Evolutionary conservation across 2,113 vertebrate species (phyloP).

Genomic region (Lipophrys pholis): DNA sequence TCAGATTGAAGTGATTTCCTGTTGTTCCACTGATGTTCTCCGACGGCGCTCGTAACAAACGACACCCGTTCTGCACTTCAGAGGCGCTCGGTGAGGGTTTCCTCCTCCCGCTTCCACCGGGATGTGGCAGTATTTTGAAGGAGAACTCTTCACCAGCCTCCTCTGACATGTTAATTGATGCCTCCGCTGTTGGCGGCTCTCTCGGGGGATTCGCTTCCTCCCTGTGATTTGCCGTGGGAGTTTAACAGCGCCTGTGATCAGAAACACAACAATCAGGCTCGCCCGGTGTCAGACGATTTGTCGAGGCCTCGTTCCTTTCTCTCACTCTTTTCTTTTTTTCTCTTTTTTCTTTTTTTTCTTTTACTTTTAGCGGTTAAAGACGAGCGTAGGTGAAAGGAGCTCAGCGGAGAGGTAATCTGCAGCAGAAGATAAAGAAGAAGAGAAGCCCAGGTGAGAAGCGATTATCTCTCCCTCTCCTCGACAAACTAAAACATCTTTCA

Average conservation of each 20-base stretch:
- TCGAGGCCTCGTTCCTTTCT: not conserved
- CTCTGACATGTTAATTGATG: conserved; percentile 69
- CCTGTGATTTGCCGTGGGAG: conserved; percentile 58
- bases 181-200: conserved; percentile 31
- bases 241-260: conserved; percentile 62
- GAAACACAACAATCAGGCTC: conserved; percentile 33
- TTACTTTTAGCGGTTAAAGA: conserved; percentile 6
- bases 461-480: not conserved
- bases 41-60: not conserved
- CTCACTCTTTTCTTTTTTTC: too few relatives aligned
- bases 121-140: conserved; percentile 34
- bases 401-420: conserved; percentile 22
- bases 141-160: conserved; percentile 14
- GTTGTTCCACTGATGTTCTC: not conserved
- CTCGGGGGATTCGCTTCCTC: conserved; percentile 53
- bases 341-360: too few relatives aligned
- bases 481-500: conserved; percentile 8
- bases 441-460: not conserved
- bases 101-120: conserved; percentile 12
- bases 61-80: conserved; percentile 11
- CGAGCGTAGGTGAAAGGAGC: conserved; percentile 3
- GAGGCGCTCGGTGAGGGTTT: not conserved
- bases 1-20: too few relatives aligned
- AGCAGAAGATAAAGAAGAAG: conserved; percentile 2
- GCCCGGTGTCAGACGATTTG: conserved; percentile 10